phyloP scores from a whole-genome alignment of 2,797 vertebrate species.

The Sebastes nivosus region DNA sequence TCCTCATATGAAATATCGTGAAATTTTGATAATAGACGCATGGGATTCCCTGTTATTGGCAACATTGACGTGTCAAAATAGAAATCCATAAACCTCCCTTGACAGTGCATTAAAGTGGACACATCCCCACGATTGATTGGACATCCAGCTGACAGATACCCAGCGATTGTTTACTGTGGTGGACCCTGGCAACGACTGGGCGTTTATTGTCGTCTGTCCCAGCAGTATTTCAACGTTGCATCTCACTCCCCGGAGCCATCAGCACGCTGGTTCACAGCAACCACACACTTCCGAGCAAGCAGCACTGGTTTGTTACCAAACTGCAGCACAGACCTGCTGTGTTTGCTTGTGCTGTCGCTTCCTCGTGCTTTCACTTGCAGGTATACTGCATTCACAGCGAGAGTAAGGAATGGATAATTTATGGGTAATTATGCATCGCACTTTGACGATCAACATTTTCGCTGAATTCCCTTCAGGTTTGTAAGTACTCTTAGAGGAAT shows the following conservation, averaged over 20 bases:
- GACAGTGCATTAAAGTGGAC: conserved; percentile 80
- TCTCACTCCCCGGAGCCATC: conserved; percentile 71
- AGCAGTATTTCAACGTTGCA: conserved; percentile 79
- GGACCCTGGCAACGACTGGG: conserved; percentile 73
- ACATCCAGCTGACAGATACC: conserved; percentile 74
- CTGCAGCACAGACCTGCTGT: conserved; percentile 2
- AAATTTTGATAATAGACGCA: conserved; percentile 66
- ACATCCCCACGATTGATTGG: conserved; percentile 77
- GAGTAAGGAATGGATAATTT: conserved; percentile 38
- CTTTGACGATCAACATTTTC: conserved; percentile 41
- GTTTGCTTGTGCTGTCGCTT: conserved; percentile 3
- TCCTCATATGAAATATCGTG: conserved; percentile 49
- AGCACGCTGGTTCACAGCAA: conserved; percentile 43
- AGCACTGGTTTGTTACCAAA: conserved; percentile 22
- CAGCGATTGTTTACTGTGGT: conserved; percentile 78
- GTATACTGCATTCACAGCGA: conserved; percentile 24
- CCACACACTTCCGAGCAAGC: conserved; percentile 40
- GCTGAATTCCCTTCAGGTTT: conserved; percentile 39
- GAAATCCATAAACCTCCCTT: conserved; percentile 73
- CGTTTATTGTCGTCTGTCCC: conserved; percentile 79
- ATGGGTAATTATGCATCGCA: conserved; percentile 54
- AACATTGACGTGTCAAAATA: conserved; percentile 75
- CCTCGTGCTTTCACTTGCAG: conserved; percentile 37
- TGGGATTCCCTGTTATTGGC: conserved; percentile 67
- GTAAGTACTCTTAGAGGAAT: conserved; percentile 24